Percentiles rank a stretch among this genome's conserved stretches.
Conservation (phyloP, 2,797 vertebrate species). For the Scleropages formosus region DNA sequence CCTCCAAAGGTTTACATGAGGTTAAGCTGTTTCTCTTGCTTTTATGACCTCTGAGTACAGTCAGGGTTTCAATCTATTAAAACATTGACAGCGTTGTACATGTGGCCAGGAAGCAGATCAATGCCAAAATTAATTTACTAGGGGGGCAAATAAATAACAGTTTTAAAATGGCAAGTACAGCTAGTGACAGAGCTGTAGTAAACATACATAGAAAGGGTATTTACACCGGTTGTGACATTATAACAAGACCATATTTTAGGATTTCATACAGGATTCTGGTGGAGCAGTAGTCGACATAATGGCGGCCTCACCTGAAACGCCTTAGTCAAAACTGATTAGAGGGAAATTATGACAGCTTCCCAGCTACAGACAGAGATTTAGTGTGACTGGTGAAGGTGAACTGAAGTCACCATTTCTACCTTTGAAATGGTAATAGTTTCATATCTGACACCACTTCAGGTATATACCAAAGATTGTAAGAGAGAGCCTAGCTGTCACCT, state of each 20-base stretch:
- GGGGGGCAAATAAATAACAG: no score
- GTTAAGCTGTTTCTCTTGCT: no score
- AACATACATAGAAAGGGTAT: neutral
- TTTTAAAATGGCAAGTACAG: neutral
- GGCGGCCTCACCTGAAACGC: neutral
- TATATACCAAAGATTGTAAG: neutral
- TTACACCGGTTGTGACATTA: neutral
- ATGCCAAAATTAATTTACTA: no score
- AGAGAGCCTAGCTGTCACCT: neutral
- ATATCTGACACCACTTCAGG: neutral
- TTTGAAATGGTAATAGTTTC: neutral
- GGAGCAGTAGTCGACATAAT: neutral
- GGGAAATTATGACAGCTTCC: neutral
- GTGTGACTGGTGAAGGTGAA: neutral
- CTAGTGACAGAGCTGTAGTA: neutral
- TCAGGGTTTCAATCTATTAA: no score
- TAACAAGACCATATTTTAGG: neutral
- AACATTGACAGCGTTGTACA: no score
- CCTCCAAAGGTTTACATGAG: no score
- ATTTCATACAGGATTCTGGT: neutral
- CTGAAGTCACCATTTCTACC: neutral
- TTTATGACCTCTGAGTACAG: no score
- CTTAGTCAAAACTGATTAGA: neutral
- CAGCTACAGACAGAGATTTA: neutral
- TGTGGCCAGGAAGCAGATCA: no score